Conservation (phyloP, 2,113 vertebrate genomes). For the Pterocles burchelli region DNA sequence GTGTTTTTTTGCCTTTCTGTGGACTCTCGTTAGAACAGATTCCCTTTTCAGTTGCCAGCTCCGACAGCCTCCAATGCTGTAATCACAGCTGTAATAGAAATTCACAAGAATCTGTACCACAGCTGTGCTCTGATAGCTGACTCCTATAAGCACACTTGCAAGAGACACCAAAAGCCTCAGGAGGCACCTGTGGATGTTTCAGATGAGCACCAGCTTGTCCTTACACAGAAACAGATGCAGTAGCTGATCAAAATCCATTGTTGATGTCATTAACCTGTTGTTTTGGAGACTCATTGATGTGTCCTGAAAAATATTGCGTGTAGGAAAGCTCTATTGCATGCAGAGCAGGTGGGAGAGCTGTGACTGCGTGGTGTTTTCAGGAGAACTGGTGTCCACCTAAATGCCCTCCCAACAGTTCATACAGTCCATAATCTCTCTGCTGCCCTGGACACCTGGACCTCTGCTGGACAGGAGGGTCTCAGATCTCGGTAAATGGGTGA, state of each 20-base stretch:
- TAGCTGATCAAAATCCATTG: neutral
- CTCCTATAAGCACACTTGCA: neutral
- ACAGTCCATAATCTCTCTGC: neutral
- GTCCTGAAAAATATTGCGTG: neutral
- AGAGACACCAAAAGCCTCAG: neutral
- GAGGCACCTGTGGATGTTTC: neutral
- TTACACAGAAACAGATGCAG: neutral
- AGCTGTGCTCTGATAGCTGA: neutral
- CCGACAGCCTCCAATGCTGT: neutral
- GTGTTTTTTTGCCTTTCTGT: neutral
- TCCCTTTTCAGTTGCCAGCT: neutral
- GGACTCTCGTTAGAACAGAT: neutral
- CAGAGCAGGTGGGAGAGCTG: neutral
- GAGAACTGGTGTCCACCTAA: neutral
- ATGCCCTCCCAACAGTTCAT: neutral
- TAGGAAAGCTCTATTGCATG: neutral
- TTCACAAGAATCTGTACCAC: neutral
- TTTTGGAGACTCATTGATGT: neutral
- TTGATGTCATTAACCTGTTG: neutral
- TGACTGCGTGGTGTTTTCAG: neutral
- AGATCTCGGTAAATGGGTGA: neutral
- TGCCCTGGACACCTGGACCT: neutral
- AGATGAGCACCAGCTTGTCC: neutral
- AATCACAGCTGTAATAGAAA: neutral
- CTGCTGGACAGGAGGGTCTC: neutral